These are phyloP conservation scores for Ephestia elutella DNA, from an alignment of 1,140 invertebrate genomes.

Conservation along the genomic window DNA sequence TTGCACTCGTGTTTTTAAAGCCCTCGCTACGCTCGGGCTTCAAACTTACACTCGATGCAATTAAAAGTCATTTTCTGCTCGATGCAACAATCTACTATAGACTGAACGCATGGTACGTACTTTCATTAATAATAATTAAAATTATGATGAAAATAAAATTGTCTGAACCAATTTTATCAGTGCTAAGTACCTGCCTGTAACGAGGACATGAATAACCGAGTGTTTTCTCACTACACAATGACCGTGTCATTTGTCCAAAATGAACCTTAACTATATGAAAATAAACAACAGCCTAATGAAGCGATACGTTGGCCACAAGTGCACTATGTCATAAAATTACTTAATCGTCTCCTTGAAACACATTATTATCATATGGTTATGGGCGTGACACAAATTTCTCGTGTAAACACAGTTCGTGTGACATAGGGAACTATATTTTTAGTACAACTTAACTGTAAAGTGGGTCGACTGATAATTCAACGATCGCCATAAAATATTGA, in stretches of 20 bases:
- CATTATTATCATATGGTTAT: slow-evolving; percentile 63
- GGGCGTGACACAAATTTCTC: slow-evolving; percentile 56
- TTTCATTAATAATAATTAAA: too few relatives aligned
- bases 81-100: too few relatives aligned
- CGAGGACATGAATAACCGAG: background rate
- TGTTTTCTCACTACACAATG: background rate
- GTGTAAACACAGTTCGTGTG: slow-evolving; percentile 47
- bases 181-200: background rate
- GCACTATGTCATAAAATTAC: slow-evolving; percentile 44
- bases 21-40: too few relatives aligned
- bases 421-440: slow-evolving; percentile 26
- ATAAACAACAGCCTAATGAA: slow-evolving; percentile 19
- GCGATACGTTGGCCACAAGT: slow-evolving; percentile 19
- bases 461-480: slow-evolving; percentile 4
- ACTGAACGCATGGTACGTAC: too few relatives aligned
- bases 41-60: too few relatives aligned
- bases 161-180: background rate
- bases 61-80: too few relatives aligned
- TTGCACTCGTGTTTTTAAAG: too few relatives aligned
- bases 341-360: slow-evolving; percentile 65
- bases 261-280: slow-evolving; percentile 13
- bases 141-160: too few relatives aligned
- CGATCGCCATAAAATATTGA: background rate
- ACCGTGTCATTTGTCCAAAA: background rate
- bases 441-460: background rate